Evolutionary conservation across 2,113 vertebrate species (phyloP).

Genomic region (Corynorhinus townsendii): DNA sequence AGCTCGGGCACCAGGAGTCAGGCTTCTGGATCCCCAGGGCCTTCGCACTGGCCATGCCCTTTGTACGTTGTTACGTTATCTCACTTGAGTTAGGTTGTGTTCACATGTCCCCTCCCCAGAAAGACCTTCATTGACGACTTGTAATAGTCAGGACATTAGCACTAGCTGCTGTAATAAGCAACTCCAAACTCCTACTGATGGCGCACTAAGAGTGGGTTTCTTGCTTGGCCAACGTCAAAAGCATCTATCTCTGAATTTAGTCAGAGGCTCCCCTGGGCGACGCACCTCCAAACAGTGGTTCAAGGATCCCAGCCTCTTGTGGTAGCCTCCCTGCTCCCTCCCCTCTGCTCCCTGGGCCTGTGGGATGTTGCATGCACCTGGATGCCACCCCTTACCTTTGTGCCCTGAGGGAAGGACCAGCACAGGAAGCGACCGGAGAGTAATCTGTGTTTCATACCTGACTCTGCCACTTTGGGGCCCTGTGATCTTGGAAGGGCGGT

Average conservation of each 20-base stretch:
- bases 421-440: neutral
- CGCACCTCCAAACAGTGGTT: neutral
- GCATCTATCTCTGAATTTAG: neutral
- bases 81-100: neutral
- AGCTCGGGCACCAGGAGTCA: fast-evolving
- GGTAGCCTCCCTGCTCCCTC: neutral
- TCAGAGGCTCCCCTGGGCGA: neutral
- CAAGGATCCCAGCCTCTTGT: neutral
- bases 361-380: neutral
- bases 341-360: fast-evolving
- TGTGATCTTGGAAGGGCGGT: neutral
- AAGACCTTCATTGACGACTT: neutral
- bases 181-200: neutral
- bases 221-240: neutral
- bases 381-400: no score
- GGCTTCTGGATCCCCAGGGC: neutral
- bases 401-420: neutral
- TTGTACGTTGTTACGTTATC: no score
- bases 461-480: neutral
- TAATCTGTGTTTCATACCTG: fast-evolving
- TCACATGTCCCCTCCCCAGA: neutral
- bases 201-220: fast-evolving
- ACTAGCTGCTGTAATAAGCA: neutral
- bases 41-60: fast-evolving
- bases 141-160: neutral